Percentiles rank a stretch among this genome's conserved stretches.
phyloP scores from a whole-genome alignment of 2,888 invertebrate genomes.

The Steinernema scapterisci region DNA sequence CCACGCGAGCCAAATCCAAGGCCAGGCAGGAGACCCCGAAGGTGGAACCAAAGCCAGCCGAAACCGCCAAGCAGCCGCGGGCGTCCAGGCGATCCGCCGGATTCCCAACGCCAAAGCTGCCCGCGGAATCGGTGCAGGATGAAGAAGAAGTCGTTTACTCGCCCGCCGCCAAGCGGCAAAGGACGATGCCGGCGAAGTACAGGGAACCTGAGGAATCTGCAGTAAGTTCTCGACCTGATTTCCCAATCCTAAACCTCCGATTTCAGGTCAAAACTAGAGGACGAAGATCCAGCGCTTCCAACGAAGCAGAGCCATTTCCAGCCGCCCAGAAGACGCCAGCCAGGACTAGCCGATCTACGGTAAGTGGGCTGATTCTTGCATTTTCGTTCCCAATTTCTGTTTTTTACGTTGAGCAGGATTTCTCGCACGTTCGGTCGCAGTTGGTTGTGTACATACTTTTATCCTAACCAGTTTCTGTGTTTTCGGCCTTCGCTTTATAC shows the following conservation, averaged over 20 bases:
- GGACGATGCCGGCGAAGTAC: constrained; percentile 9
- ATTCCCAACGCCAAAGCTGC: constrained; percentile 10
- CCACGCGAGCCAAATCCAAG: neutral
- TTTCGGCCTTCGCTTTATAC: no score
- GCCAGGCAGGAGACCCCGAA: no score
- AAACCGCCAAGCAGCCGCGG: neutral
- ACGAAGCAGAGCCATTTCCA: no score
- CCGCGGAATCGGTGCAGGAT: neutral
- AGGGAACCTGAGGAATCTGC: neutral
- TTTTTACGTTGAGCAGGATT: no score
- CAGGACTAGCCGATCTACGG: no score
- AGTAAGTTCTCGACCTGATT: neutral
- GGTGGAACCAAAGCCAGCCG: neutral
- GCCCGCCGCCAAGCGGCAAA: neutral
- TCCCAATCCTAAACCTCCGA: neutral
- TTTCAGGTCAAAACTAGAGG: neutral
- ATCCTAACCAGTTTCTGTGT: no score
- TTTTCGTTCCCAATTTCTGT: no score
- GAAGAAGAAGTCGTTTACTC: neutral
- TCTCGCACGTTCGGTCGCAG: no score
- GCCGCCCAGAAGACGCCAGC: no score
- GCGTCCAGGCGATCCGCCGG: neutral
- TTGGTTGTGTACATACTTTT: no score
- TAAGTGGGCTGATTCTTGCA: no score
- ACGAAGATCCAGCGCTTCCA: no score